Base-by-base conservation (phyloP, 2,113 vertebrate species). In the Myrmecophaga tridactyla region DNA sequence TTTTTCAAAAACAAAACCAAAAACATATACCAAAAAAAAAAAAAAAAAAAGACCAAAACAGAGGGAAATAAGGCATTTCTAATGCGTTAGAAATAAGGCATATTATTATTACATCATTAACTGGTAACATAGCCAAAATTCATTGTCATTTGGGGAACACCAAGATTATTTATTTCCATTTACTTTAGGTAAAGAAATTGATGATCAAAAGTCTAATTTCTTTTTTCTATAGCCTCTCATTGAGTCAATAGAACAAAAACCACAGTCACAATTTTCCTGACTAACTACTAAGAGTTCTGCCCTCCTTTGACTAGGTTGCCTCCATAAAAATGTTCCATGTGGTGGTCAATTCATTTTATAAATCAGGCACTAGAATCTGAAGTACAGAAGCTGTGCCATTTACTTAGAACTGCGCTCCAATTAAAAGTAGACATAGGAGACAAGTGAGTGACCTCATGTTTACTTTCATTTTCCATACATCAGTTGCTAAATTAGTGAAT, bases 1-100 rank as follows among this genome's bases (percentile, higher is more conserved):
- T 48, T 48, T 75, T 83, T 27, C 48, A 84, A 92, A 72, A 58
- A 41, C 7, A 84, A 36, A 67, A 95, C 43, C 6, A 62, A 80
- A n/a, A n/a, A n/a, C n/a, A n/a, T n/a, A n/a, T n/a, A n/a, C n/a
- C n/a, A n/a, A n/a, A n/a, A n/a, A n/a, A 18, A 25, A 58, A 13
- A 23, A 65, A 86, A 36, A 36, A 29, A 69, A 20, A 46, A 72
- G 72, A 21, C 15, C 27, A 4, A n/a, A n/a, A n/a, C 10, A 36
- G 34, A 67, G 25, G 56, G 25, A 65, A 75, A 2, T n/a, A n/a
- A n/a, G n/a, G n/a, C n/a, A n/a, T n/a, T n/a, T n/a, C n/a, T n/a
- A n/a, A n/a, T 73, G 21, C 18, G 23, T 67, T 56, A 17, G 58
- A 56, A 94, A 43, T 62, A 77, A 73, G 21, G 15, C 1, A 46